phyloP scores from a whole-genome alignment of 2,797 vertebrate genomes.

The Ptychobarbus kaznakovi region DNA sequence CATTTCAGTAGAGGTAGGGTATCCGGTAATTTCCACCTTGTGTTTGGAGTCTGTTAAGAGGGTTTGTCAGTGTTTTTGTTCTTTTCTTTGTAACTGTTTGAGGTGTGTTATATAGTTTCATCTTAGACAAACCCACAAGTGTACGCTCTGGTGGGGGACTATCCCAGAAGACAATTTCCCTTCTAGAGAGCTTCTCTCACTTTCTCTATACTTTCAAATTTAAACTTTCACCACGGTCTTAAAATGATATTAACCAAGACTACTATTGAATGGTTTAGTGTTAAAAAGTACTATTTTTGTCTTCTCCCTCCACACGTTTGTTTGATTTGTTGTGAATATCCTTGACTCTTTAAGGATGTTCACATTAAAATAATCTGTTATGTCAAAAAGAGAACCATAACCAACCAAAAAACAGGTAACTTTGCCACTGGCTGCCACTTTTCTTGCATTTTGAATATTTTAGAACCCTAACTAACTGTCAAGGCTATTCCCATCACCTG shows the following conservation, averaged over 20 bases:
- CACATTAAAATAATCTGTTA: background rate
- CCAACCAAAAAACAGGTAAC: background rate
- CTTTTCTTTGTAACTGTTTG: slow-evolving; percentile 12
- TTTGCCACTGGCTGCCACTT: background rate
- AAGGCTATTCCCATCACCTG: background rate
- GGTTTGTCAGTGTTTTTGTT: slow-evolving; percentile 20
- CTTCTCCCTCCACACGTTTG: background rate
- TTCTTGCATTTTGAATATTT: background rate
- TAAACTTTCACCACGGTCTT: background rate
- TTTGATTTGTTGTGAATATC: background rate
- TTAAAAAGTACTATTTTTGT: background rate
- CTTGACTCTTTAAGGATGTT: background rate
- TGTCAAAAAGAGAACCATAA: background rate
- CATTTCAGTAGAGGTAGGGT: background rate
- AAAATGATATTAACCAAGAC: background rate
- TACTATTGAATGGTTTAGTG: background rate
- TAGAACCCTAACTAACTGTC: background rate
- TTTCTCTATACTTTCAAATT: background rate
- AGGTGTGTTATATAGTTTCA: slow-evolving; percentile 36
- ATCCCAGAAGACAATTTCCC: slow-evolving; percentile 3
- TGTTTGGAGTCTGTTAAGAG: background rate
- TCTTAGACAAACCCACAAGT: background rate
- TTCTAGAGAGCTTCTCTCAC: background rate
- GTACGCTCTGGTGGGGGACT: background rate
- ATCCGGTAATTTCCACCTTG: slow-evolving; percentile 29